These are phyloP conservation scores for Ascidia mentula DNA, from an alignment of 23 tunicate genomes.

Conservation along the genomic window DNA sequence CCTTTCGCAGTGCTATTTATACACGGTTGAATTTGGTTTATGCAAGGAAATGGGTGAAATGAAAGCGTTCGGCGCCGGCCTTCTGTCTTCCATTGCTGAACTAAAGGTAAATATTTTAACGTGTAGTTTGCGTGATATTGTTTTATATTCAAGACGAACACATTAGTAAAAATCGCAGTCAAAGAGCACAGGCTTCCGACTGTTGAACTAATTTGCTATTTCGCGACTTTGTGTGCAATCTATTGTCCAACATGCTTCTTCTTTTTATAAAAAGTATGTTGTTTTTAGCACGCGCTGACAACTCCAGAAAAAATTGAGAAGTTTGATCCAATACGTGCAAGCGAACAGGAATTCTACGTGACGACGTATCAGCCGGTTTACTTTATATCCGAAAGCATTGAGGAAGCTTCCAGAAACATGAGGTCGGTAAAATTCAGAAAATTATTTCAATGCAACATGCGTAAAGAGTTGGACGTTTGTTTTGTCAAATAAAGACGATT, in stretches of 20 bases:
- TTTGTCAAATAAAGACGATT: too few species aligned
- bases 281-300: conserved; percentile 84
- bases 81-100: conserved; percentile 86
- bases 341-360: conserved; percentile 70
- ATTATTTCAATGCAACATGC: too few species aligned
- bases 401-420: conserved; percentile 74
- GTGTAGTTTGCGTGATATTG: too few species aligned
- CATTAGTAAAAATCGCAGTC: too few species aligned
- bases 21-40: conserved; percentile 92
- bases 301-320: conserved; percentile 56
- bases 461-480: too few species aligned
- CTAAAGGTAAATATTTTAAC: conserved; percentile 67
- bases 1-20: conserved; percentile 76
- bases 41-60: conserved; percentile 80
- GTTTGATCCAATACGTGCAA: conserved; percentile 72
- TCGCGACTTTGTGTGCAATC: too few species aligned
- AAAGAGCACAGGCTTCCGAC: too few species aligned
- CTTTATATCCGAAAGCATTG: conserved; percentile 77
- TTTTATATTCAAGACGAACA: too few species aligned
- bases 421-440: too few species aligned
- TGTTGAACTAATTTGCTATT: too few species aligned
- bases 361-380: conserved; percentile 94
- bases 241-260: too few species aligned
- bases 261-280: too few species aligned
- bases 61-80: conserved; percentile 95